Conservation (phyloP, 2,113 vertebrate species). For the Pangasianodon hypophthalmus region DNA sequence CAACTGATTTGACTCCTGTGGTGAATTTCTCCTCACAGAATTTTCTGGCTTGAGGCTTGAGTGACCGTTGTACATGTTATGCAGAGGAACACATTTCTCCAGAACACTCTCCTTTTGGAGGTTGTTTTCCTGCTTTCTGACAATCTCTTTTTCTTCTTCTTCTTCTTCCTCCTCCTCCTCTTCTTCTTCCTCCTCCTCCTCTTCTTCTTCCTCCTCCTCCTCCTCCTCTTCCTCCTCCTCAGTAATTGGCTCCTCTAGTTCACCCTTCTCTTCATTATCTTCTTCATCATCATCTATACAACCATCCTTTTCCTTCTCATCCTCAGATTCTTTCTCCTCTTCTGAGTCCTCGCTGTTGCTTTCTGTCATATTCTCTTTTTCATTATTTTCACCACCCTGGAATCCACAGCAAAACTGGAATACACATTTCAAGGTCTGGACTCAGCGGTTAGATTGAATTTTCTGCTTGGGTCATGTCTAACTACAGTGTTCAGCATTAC, state of each 20-base stretch:
- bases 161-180: conserved; percentile 52
- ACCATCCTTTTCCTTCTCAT: conserved; percentile 74
- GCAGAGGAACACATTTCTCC: conserved; percentile 28
- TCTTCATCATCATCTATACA: conserved; percentile 75
- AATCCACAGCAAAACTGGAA: conserved; percentile 38
- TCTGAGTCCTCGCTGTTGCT: conserved; percentile 81
- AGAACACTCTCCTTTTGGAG: conserved; percentile 31
- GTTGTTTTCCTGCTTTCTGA: conserved; percentile 41
- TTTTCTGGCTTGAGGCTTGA: conserved; percentile 60
- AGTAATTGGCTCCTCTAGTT: conserved; percentile 61
- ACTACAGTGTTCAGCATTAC: neutral
- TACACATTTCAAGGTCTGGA: neutral
- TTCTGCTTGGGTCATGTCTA: neutral
- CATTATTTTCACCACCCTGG: conserved; percentile 75
- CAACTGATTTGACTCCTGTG: conserved; percentile 68
- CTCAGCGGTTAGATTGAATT: neutral
- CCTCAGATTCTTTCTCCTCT: conserved; percentile 74
- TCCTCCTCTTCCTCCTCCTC: conserved; percentile 35
- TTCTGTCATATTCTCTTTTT: conserved; percentile 80
- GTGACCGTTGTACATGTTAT: conserved; percentile 59
- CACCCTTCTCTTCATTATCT: conserved; percentile 56
- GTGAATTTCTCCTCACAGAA: conserved; percentile 66
- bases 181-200: conserved; percentile 65
- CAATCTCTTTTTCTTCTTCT: conserved; percentile 39
- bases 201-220: neutral